Percentiles rank a stretch among this genome's conserved stretches.
Evolutionary conservation across 2,113 vertebrate species (phyloP).

Genomic region (Poecile atricapillus): DNA sequence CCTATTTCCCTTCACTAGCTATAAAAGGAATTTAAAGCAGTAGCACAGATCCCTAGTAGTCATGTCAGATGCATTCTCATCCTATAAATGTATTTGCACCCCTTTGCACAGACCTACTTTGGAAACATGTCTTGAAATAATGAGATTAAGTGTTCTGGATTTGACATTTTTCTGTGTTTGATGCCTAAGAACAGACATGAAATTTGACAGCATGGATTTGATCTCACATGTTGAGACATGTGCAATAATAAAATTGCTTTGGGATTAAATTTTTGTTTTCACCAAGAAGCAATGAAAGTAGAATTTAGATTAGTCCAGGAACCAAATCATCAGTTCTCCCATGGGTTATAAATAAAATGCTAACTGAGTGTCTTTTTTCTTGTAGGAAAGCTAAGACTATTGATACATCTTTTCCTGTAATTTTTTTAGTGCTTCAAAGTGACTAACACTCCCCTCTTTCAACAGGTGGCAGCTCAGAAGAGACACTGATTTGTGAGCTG

Average conservation of each 20-base stretch:
- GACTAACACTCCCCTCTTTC: neutral
- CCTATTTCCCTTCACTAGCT: neutral
- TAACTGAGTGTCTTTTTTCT: neutral
- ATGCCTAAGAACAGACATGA: neutral
- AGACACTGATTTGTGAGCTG: neutral
- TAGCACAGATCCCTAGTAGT: neutral
- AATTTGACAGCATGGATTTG: neutral
- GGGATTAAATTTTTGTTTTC: conserved; percentile 10
- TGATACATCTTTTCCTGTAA: neutral
- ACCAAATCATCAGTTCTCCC: neutral
- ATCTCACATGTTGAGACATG: neutral
- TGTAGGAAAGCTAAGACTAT: neutral
- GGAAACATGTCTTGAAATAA: neutral
- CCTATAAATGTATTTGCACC: neutral
- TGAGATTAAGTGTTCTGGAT: neutral
- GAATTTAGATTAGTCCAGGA: conserved; percentile 16
- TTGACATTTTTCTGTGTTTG: neutral
- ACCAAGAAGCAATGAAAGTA: neutral
- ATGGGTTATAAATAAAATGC: neutral
- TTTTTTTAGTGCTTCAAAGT: neutral
- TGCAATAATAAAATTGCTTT: neutral
- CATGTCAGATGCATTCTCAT: neutral
- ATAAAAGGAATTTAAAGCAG: neutral
- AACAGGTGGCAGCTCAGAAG: neutral
- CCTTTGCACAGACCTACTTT: neutral